Evolutionary conservation across 2,888 invertebrate genomes (phyloP).

Genomic region (Oithona nana): DNA sequence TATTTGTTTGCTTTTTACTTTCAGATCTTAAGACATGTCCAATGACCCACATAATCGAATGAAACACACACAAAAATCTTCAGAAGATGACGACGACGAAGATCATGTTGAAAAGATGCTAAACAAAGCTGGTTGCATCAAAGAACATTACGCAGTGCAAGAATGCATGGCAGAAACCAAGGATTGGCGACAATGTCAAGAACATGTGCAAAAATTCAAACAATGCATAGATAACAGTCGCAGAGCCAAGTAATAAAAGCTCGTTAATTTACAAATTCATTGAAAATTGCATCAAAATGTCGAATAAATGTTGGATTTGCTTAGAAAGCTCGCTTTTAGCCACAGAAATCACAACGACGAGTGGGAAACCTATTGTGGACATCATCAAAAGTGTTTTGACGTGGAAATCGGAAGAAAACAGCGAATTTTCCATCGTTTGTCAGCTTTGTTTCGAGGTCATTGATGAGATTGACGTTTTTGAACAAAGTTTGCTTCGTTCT

Average conservation of each 20-base stretch:
- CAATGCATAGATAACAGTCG: not conserved
- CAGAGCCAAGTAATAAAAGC: no score
- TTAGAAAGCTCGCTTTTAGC: not conserved
- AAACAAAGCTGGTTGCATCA: not conserved
- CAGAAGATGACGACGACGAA: constrained; percentile 2
- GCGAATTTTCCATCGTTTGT: not conserved
- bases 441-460: constrained; percentile 1
- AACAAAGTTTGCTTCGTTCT: not conserved
- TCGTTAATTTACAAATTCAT: not conserved
- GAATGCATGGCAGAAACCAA: constrained; percentile 8
- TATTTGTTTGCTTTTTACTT: no score
- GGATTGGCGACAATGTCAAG: constrained; percentile 10
- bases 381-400: not conserved
- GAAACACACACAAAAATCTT: not conserved
- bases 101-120: constrained; percentile 5
- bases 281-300: not conserved
- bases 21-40: not conserved
- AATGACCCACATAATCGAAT: not conserved
- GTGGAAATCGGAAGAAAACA: not conserved
- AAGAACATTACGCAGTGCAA: constrained; percentile 7
- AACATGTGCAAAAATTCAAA: not conserved
- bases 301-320: not conserved
- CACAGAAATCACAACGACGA: not conserved
- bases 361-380: not conserved
- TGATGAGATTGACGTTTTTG: constrained; percentile 8